Evolutionary conservation across 2,888 invertebrate species (phyloP).

Genomic region (Eupithecia tripunctaria): DNA sequence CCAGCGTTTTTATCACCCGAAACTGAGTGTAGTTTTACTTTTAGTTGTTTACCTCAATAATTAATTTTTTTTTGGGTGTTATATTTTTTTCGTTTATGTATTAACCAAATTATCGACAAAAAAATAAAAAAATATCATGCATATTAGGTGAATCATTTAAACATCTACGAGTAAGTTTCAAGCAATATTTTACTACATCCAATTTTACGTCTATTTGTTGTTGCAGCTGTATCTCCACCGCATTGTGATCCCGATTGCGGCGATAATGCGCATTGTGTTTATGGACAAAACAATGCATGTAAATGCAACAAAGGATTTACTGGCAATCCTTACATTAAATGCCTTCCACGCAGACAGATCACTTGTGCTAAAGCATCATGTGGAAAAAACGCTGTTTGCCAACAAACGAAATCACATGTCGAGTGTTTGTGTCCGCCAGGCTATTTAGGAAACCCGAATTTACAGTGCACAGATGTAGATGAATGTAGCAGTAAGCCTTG

Average conservation of each 20-base stretch:
- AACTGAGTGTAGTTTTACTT: too few species aligned
- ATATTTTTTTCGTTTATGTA: too few species aligned
- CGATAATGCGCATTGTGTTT: conserved; percentile 93
- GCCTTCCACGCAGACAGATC: conserved; percentile 88
- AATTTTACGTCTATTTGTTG: conserved; percentile 24
- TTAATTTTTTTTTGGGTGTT: too few species aligned
- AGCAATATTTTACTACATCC: neutral
- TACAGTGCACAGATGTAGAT: conserved; percentile 92
- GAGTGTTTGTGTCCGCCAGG: conserved; percentile 94
- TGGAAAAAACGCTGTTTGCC: conserved; percentile 91
- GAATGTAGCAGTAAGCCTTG: conserved; percentile 92
- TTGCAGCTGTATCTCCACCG: conserved; percentile 90
- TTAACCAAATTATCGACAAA: too few species aligned
- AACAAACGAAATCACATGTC: conserved; percentile 88
- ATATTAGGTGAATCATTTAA: neutral
- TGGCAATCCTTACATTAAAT: conserved; percentile 95
- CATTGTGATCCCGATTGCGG: conserved; percentile 92
- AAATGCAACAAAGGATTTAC: conserved; percentile 92
- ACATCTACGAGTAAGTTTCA: neutral
- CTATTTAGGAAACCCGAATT: conserved; percentile 93
- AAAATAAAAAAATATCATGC: too few species aligned
- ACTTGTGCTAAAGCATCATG: conserved; percentile 90
- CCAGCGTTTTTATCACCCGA: too few species aligned
- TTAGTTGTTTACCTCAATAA: too few species aligned
- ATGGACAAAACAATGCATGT: conserved; percentile 90